Conservation (phyloP, 2,797 vertebrate genomes). For the Diplodus puntazzo region DNA sequence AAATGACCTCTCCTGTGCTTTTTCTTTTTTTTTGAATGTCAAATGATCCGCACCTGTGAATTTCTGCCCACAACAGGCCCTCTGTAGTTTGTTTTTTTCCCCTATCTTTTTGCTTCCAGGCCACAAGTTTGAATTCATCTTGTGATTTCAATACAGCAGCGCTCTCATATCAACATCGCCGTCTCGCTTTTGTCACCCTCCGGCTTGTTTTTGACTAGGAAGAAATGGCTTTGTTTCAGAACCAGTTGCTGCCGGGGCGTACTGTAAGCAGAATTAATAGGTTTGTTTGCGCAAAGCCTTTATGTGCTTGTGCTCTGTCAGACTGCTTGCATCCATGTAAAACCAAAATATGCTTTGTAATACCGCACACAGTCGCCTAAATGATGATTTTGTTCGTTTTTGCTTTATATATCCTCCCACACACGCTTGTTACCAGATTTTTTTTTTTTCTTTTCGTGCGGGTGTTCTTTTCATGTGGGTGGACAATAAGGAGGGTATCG, state of each 20-base stretch:
- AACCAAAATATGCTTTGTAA: conserved; percentile 55
- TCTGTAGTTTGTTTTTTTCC: conserved; percentile 22
- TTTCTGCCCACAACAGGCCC: conserved; percentile 17
- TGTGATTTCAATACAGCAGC: conserved; percentile 50
- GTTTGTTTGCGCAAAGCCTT: conserved; percentile 28
- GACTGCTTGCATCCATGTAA: conserved; percentile 23
- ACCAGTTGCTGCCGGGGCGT: conserved; percentile 10
- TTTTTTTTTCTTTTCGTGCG: conserved; percentile 36
- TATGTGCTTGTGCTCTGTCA: conserved; percentile 11
- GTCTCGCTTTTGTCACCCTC: conserved; percentile 20
- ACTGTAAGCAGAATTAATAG: conserved; percentile 39
- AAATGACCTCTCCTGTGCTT: conserved; percentile 60
- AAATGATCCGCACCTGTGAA: conserved; percentile 58
- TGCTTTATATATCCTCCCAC: conserved; percentile 59
- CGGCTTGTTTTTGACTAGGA: conserved; percentile 37
- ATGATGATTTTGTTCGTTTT: conserved; percentile 45
- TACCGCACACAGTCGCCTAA: conserved; percentile 16
- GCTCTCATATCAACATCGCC: conserved; percentile 35
- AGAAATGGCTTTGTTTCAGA: conserved; percentile 41
- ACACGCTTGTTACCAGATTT: conserved; percentile 36
- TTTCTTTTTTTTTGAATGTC: conserved; percentile 52
- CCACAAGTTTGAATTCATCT: conserved; percentile 54
- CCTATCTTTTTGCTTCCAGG: conserved; percentile 18
- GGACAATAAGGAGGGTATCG: conserved; percentile 44
- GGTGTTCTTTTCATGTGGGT: conserved; percentile 56